Base-by-base conservation (phyloP, 2,888 invertebrate species). In the Phortica magna region DNA sequence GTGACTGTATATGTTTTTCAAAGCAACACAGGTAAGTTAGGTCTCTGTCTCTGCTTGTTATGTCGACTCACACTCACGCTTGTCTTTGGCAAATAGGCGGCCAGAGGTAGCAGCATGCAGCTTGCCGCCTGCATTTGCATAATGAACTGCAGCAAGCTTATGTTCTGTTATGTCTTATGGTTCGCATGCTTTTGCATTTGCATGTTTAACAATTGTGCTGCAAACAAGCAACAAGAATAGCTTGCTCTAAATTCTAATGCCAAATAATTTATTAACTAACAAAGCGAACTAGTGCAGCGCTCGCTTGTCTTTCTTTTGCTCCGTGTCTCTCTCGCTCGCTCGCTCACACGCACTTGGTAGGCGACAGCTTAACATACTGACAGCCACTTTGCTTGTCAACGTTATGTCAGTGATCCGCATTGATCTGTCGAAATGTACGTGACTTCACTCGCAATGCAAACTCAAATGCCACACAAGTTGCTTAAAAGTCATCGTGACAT, bases 41-140 rank as follows among this genome's bases (percentile, higher is more conserved):
- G 39, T 67, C n/a, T 14, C 10, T 67, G 41, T 39, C n/a, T 39
- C 42, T 42, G 14, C 42, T 42, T 67, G 42, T 41, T 31, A 31
- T 31, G 31, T 31, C 31, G 31, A 31, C 31, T 31, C 31, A 31
- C 12, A 31, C 31, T 31, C 31, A 31, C 12, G 19, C 7, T 42
- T 42, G 68, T 43, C 17, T 68, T 9, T 43, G 87, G 88, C 83
- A 85, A 85, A 83, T 79, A 81, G 87, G 80, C 19, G 22, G 22
- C 5, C 55, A 7, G 55, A n/a, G 1, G 12, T 14, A 55, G 55
- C 53, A 19, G 12, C 17, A 48, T 22, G 12, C 17, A 48, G 65
- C 41, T 19, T 41, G 5, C 41, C 31, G 77, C 77, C 83, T 77
- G 76, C 87, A 85, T 85, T 85, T 85, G 87, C 84, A 87, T 87